Percentiles rank a stretch among this genome's conserved stretches.
Conservation (phyloP, 1,140 invertebrate species). For the Thalassaphorura encarpata region DNA sequence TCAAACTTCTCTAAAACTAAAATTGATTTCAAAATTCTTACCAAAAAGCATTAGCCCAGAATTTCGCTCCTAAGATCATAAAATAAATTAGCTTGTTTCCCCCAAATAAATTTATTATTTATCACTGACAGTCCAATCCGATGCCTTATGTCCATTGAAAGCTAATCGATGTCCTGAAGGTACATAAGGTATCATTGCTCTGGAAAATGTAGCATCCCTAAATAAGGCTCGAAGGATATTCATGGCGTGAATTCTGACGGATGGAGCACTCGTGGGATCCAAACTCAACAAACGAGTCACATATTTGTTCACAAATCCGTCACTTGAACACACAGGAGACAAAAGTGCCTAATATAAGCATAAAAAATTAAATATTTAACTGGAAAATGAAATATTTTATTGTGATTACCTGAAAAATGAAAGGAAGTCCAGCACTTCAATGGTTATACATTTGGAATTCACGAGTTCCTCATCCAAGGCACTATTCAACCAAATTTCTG, state of each 20-base stretch:
- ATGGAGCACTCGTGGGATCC: too few species aligned
- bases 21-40: too few species aligned
- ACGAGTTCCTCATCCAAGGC: conserved; percentile 42
- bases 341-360: conserved; percentile 52
- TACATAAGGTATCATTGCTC: conserved; percentile 59
- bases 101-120: too few species aligned
- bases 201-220: conserved; percentile 60
- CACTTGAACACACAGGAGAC: conserved; percentile 48
- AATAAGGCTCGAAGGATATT: conserved; percentile 77
- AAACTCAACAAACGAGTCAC: conserved; percentile 6
- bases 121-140: conserved; percentile 63
- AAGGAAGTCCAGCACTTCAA: conserved; percentile 81
- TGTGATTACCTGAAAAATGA: conserved; percentile 64
- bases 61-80: conserved; percentile 58
- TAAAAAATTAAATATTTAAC: conserved; percentile 29
- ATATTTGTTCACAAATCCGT: conserved; percentile 12
- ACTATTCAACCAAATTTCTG: conserved; percentile 57
- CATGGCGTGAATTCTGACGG: conserved; percentile 60
- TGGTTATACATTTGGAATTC: conserved; percentile 65
- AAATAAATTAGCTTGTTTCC: too few species aligned
- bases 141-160: conserved; percentile 59
- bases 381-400: background rate
- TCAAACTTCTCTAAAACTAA: too few species aligned
- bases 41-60: conserved; percentile 74
- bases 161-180: conserved; percentile 59